Percentiles rank a stretch among this genome's conserved stretches.
These are phyloP conservation scores for Platycercus adscitus DNA, from an alignment of 2,113 vertebrate genomes.

Conservation along the genomic window DNA sequence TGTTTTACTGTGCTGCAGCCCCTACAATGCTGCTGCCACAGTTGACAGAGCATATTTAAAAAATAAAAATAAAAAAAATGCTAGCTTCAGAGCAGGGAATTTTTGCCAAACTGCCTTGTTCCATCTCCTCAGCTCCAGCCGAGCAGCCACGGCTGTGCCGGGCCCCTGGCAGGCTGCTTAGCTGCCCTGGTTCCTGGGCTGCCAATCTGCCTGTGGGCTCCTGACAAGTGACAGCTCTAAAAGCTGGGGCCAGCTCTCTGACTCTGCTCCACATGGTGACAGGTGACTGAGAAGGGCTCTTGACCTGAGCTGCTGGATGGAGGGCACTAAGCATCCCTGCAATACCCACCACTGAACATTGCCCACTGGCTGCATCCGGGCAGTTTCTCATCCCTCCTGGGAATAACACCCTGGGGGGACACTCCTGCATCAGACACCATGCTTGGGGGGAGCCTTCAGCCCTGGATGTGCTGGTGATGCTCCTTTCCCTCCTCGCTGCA, in stretches of 20 bases:
- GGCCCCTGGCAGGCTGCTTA: neutral
- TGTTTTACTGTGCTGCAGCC: neutral
- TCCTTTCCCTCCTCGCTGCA: neutral
- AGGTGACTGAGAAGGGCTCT: neutral
- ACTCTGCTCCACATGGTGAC: neutral
- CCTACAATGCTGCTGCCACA: neutral
- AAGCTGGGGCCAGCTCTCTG: neutral
- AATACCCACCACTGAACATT: neutral
- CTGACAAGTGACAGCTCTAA: neutral
- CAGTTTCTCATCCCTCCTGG: neutral
- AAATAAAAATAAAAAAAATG: neutral
- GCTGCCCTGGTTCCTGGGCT: neutral
- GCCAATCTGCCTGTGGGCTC: neutral
- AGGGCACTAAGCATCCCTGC: neutral
- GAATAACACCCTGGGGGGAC: rapidly evolving
- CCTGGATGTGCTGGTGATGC: rapidly evolving
- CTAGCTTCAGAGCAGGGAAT: neutral
- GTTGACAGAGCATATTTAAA: neutral
- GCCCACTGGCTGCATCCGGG: rapidly evolving
- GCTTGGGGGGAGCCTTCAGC: neutral
- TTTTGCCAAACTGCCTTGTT: neutral
- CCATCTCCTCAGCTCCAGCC: neutral
- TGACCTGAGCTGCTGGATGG: neutral
- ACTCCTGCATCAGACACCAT: rapidly evolving
- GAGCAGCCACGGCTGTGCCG: neutral